These are phyloP conservation scores for Rhopalosiphum padi DNA, from an alignment of 1,140 invertebrate genomes.

Conservation along the genomic window DNA sequence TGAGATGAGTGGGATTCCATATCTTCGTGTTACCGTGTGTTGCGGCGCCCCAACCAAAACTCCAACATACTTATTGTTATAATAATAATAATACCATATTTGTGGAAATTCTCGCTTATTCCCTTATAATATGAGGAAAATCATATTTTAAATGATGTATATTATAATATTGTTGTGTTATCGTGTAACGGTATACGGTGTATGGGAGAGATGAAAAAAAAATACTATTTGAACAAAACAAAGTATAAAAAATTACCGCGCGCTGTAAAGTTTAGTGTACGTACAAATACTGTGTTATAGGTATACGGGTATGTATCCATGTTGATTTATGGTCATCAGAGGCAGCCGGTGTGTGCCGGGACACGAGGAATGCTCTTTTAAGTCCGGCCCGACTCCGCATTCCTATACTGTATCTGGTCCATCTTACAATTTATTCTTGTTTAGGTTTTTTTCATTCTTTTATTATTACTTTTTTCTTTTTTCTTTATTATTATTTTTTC, in stretches of 20 bases:
- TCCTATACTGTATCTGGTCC: constrained; percentile 46
- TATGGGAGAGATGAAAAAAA: not conserved
- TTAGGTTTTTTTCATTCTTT: constrained; percentile 55
- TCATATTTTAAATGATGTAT: not conserved
- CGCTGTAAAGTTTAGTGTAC: constrained; percentile 44
- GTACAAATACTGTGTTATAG: constrained; percentile 45
- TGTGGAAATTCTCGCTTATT: not conserved
- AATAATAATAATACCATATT: not conserved
- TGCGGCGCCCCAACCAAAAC: not conserved
- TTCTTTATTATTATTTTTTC: not conserved
- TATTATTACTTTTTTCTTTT: not conserved
- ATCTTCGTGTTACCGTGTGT: not conserved
- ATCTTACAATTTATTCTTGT: constrained; percentile 57
- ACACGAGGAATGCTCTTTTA: constrained; percentile 55
- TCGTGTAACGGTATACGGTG: not conserved
- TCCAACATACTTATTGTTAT: not conserved
- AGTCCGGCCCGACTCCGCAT: constrained; percentile 50
- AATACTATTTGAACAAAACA: not conserved
- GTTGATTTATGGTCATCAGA: constrained; percentile 57
- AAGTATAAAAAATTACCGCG: not conserved
- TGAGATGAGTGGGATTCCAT: constrained; percentile 48
- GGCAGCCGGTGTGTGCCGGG: constrained; percentile 55
- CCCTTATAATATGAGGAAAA: not conserved
- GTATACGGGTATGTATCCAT: constrained; percentile 48
- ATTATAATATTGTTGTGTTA: not conserved